Conservation (phyloP, 2,888 invertebrate genomes). For the Alloplasta piceator region DNA sequence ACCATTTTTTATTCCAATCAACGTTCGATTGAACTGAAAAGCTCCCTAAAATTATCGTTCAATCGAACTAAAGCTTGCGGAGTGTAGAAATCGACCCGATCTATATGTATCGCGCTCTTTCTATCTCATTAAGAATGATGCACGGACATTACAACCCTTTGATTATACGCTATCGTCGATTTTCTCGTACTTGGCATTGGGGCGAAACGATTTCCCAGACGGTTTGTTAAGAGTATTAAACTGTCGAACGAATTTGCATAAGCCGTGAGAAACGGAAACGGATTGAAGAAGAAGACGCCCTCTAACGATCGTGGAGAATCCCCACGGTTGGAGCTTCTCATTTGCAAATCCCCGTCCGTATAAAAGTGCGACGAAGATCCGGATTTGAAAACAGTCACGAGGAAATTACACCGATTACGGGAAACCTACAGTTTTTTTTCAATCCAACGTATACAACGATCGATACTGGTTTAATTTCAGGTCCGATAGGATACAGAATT, state of each 20-base stretch:
- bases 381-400: background rate
- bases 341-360: too few species aligned
- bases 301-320: slow-evolving; percentile 19
- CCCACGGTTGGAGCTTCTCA: background rate
- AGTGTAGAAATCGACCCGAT: too few species aligned
- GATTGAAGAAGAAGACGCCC: slow-evolving; percentile 19
- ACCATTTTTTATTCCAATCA: too few species aligned
- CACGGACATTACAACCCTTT: too few species aligned
- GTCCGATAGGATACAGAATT: too few species aligned
- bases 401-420: background rate
- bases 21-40: too few species aligned
- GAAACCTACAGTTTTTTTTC: background rate
- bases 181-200: slow-evolving; percentile 38
- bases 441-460: background rate
- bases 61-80: too few species aligned
- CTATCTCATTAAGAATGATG: too few species aligned
- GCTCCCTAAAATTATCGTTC: too few species aligned
- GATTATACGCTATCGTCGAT: slow-evolving; percentile 7
- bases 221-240: slow-evolving; percentile 53
- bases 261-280: slow-evolving; percentile 7
- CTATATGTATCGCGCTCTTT: too few species aligned
- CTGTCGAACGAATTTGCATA: slow-evolving; percentile 54
- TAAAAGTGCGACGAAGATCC: too few species aligned
- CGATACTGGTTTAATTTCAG: too few species aligned
- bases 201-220: slow-evolving; percentile 47